Conservation (phyloP, 2,888 invertebrate genomes). For the Hermodice carunculata region DNA sequence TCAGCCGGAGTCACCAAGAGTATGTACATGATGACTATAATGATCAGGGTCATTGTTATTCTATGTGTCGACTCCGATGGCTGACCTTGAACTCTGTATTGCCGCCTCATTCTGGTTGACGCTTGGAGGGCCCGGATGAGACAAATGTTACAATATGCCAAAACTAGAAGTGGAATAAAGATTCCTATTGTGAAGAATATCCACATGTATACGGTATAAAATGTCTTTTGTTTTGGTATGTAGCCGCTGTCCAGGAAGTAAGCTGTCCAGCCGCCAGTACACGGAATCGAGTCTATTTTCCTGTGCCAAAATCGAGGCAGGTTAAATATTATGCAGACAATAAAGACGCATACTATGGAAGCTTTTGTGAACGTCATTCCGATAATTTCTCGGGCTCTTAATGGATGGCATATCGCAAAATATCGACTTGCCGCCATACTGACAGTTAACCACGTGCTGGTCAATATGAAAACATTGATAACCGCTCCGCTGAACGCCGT, state of each 20-base stretch:
- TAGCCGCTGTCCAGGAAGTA: slow-evolving; percentile 22
- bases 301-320: slow-evolving; percentile 33
- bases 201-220: slow-evolving; percentile 30
- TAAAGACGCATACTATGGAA: slow-evolving; percentile 45
- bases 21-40: slow-evolving; percentile 61
- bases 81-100: slow-evolving; percentile 41
- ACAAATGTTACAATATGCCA: slow-evolving; percentile 62
- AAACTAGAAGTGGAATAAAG: slow-evolving; percentile 58
- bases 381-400: slow-evolving; percentile 62
- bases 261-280: slow-evolving; percentile 11
- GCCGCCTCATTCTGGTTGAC: slow-evolving; percentile 49
- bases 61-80: slow-evolving; percentile 25
- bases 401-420: slow-evolving; percentile 66
- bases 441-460: slow-evolving; percentile 67
- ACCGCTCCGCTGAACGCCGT: slow-evolving; percentile 52
- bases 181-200: slow-evolving; percentile 61
- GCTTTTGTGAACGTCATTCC: slow-evolving; percentile 58
- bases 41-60: slow-evolving; percentile 65
- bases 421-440: slow-evolving; percentile 67
- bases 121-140: slow-evolving; percentile 48
- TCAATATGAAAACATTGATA: slow-evolving; percentile 64
- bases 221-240: background rate
- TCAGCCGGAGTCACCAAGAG: slow-evolving; percentile 64
- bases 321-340: slow-evolving; percentile 34
- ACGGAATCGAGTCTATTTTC: slow-evolving; percentile 18